These are phyloP conservation scores for Olivierus martensii DNA, from an alignment of 1,140 invertebrate genomes.

Conservation along the genomic window DNA sequence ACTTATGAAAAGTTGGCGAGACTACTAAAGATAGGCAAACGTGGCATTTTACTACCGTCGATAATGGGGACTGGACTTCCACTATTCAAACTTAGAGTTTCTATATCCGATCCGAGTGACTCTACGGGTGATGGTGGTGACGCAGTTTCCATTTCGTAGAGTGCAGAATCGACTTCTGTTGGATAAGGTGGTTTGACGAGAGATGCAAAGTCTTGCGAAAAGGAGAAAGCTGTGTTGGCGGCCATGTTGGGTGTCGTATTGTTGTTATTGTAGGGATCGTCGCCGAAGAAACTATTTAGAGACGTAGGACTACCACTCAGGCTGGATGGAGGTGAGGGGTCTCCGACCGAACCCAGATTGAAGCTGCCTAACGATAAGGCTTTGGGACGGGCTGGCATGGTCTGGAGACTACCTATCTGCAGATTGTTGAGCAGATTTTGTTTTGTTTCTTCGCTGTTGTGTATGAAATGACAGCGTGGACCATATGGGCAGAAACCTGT, in stretches of 20 bases:
- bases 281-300: slow-evolving; percentile 36
- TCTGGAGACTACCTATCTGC: too few species aligned
- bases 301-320: slow-evolving; percentile 47
- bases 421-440: slow-evolving; percentile 5
- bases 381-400: slow-evolving; percentile 16
- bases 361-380: slow-evolving; percentile 16
- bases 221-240: slow-evolving; percentile 6
- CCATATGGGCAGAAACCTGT: slow-evolving; percentile 97
- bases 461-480: slow-evolving; percentile 94
- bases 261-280: slow-evolving; percentile 1
- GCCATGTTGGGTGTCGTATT: background rate
- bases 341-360: slow-evolving; percentile 19
- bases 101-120: too few species aligned
- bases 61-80: too few species aligned
- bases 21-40: too few species aligned
- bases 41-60: too few species aligned
- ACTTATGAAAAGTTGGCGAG: too few species aligned
- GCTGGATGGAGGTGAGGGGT: slow-evolving; percentile 32
- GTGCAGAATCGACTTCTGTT: too few species aligned
- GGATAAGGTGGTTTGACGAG: background rate
- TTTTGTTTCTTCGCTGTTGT: slow-evolving; percentile 78
- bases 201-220: slow-evolving; percentile 6
- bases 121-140: too few species aligned
- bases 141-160: too few species aligned
- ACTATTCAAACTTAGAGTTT: too few species aligned